Evolutionary conservation across 2,888 invertebrate species (phyloP).

Genomic region (Polia nebulosa): DNA sequence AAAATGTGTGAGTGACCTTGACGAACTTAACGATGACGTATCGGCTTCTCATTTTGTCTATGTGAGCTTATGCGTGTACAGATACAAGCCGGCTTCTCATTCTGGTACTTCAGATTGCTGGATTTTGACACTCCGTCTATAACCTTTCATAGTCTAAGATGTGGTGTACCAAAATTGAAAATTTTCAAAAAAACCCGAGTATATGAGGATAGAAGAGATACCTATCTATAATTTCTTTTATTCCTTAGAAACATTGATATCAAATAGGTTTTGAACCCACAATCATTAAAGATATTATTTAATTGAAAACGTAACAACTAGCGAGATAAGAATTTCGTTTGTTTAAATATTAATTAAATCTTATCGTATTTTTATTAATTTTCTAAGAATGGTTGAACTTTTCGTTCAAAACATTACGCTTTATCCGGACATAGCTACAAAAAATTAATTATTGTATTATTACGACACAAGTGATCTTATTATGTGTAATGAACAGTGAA

Average conservation of each 20-base stretch:
- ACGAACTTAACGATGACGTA: too few relatives aligned
- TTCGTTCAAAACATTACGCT: not conserved
- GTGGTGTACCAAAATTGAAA: too few relatives aligned
- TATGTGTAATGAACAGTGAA: not conserved
- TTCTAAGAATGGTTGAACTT: not conserved
- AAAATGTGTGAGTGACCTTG: too few relatives aligned
- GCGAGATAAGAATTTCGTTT: not conserved
- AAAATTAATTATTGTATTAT: not conserved
- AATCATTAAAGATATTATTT: not conserved
- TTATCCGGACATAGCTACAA: not conserved
- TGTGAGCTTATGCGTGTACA: too few relatives aligned
- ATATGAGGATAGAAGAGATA: too few relatives aligned
- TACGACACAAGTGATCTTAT: too few relatives aligned
- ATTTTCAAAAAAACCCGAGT: too few relatives aligned
- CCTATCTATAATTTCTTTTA: not conserved
- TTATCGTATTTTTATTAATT: conserved; percentile 7
- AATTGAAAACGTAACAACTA: not conserved
- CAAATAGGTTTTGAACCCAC: not conserved
- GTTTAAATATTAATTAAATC: not conserved
- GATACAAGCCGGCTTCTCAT: too few relatives aligned
- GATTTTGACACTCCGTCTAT: too few relatives aligned
- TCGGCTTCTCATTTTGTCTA: too few relatives aligned
- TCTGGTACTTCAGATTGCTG: too few relatives aligned
- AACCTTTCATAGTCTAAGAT: too few relatives aligned
- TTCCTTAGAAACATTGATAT: not conserved